A percentile compares a stretch with the other conserved stretches of the same genome.
Conservation (phyloP, 2,888 invertebrate genomes). For the Hoplodrina ambigua region DNA sequence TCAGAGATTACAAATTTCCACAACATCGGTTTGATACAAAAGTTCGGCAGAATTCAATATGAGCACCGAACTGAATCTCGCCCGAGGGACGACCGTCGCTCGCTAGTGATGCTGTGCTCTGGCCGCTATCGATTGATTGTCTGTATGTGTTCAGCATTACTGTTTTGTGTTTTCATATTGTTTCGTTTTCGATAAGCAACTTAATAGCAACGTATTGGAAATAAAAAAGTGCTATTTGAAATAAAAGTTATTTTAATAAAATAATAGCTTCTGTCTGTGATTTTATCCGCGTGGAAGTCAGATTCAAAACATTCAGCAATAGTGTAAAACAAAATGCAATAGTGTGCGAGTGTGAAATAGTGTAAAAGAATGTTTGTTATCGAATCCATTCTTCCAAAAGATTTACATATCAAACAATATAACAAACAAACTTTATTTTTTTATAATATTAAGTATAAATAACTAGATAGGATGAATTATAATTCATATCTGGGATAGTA, state of each 20-base stretch:
- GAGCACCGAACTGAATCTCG: slow-evolving; percentile 46
- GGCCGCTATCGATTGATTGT: slow-evolving; percentile 44
- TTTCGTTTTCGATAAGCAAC: slow-evolving; percentile 2
- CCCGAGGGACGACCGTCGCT: slow-evolving; percentile 47
- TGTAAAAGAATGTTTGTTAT: too few species aligned
- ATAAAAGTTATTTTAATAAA: background rate
- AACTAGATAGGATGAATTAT: too few species aligned
- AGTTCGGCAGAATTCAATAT: slow-evolving; percentile 57
- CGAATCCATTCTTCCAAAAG: too few species aligned
- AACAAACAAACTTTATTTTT: too few species aligned
- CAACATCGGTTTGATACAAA: slow-evolving; percentile 51
- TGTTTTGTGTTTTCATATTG: slow-evolving; percentile 20
- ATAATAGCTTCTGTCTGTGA: too few species aligned
- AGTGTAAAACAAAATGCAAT: too few species aligned
- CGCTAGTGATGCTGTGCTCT: slow-evolving; percentile 13
- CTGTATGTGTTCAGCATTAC: slow-evolving; percentile 23
- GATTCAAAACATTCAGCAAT: too few species aligned
- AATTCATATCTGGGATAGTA: too few species aligned
- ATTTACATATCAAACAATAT: too few species aligned
- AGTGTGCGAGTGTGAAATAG: too few species aligned
- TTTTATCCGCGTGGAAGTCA: too few species aligned
- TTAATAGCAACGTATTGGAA: background rate
- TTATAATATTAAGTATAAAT: too few species aligned
- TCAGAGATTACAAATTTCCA: slow-evolving; percentile 62
- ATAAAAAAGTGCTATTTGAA: background rate